Base-by-base conservation (phyloP, 2,797 vertebrate species). In the Pelobates cultripes region DNA sequence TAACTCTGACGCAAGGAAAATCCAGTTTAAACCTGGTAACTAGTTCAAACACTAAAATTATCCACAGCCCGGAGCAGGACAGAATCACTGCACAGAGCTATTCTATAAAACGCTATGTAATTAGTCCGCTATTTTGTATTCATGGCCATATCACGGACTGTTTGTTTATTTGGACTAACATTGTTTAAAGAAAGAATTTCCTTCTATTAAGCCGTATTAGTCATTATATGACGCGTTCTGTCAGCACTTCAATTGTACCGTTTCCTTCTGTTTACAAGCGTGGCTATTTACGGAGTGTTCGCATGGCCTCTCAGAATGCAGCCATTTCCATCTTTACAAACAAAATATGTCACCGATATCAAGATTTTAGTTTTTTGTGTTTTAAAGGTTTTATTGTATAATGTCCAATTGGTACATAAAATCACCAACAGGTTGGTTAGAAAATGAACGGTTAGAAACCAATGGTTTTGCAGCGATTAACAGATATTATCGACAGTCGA, bases 181-280 rank as follows among this genome's bases (percentile, higher is more conserved):
- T 84, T 84, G 82, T 84, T 84, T 84, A 44, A 60, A 76, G 69
- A 69, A 79, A 84, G 82, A 79, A 84, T 84, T 84, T 84, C 82
- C 82, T 79, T 75, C 82, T 75, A 84, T 84, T 84, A 84, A 84
- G 60, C 67, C 4, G 40, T 64, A 75, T 84, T 70, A 84, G 77
- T 84, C 82, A 84, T 75, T 42, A n/a, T 75, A 69, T n/a, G 41
- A 57, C 43, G 63, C 15, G 44, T 55, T 72, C 81, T 77, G 70
- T 82, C 81, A 82, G 60, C 82, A 75, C 72, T 61, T 85, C 67
- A 47, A 81, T 85, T 81, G 79, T 81, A 69, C 74, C 13, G n/a
- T 64, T 85, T 81, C 78, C 83, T 80, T 80, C 71, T 80, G 79
- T 81, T 81, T 80, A 80, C 73, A 73, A 80, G 57, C 45, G 17